phyloP scores from a whole-genome alignment of 2,797 vertebrate genomes.

The Sebastes goodei region DNA sequence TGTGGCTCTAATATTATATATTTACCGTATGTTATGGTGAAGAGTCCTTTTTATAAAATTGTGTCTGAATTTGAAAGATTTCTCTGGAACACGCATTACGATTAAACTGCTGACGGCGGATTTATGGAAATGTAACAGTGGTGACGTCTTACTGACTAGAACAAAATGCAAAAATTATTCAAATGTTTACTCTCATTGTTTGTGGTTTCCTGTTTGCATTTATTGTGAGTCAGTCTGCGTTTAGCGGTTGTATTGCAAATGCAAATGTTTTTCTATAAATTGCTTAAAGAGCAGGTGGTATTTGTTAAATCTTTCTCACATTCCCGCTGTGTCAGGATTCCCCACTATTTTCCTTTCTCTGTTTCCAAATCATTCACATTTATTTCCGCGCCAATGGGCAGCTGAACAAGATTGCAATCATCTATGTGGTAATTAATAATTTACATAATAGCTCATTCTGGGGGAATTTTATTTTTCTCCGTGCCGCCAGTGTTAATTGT shows the following conservation, averaged over 20 bases:
- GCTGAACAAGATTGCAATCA: slow-evolving; percentile 73
- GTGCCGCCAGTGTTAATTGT: slow-evolving; percentile 66
- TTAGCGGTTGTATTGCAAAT: slow-evolving; percentile 42
- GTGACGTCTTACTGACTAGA: not conserved
- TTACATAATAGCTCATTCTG: slow-evolving; percentile 79
- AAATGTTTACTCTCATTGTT: slow-evolving; percentile 10
- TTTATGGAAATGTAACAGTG: not conserved
- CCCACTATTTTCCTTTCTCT: slow-evolving; percentile 36
- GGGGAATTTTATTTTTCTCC: slow-evolving; percentile 69
- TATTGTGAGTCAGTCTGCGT: slow-evolving; percentile 4
- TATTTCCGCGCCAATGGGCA: slow-evolving; percentile 66
- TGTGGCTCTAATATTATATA: not conserved
- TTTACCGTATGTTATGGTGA: not conserved
- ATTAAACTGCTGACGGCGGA: not conserved
- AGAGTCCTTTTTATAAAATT: not conserved
- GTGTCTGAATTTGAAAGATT: not conserved
- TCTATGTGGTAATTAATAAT: slow-evolving; percentile 80
- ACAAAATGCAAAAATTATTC: slow-evolving; percentile 23
- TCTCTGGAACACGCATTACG: not conserved
- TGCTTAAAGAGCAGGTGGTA: slow-evolving; percentile 59
- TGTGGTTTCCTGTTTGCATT: slow-evolving; percentile 11
- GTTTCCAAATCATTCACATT: slow-evolving; percentile 74
- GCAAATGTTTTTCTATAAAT: slow-evolving; percentile 57
- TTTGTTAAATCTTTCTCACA: slow-evolving; percentile 44
- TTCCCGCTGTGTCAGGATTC: slow-evolving; percentile 41